phyloP scores from a whole-genome alignment of 2,113 vertebrate species.

The Uropsilus gracilis region DNA sequence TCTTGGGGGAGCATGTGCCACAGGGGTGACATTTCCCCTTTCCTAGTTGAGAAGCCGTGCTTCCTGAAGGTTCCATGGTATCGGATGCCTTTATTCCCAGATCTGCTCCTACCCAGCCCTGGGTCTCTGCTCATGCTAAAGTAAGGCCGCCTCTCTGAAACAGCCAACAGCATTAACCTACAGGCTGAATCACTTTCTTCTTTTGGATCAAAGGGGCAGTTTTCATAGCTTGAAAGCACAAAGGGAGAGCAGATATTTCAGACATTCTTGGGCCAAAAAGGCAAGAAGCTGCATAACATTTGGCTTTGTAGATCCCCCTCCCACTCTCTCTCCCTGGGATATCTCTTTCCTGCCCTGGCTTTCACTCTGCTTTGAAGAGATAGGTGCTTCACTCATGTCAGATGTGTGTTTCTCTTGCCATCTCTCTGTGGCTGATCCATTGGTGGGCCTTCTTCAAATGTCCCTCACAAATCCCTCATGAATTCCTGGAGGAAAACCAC shows the following conservation, averaged over 20 bases:
- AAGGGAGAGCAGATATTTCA: constrained; percentile 43
- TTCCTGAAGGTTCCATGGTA: neutral
- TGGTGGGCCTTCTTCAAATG: neutral
- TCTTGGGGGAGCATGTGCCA: neutral
- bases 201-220: constrained; percentile 62
- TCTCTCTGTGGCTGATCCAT: neutral
- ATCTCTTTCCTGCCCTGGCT: neutral
- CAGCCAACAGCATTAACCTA: constrained; percentile 53
- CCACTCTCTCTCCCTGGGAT: neutral
- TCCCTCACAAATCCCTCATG: neutral
- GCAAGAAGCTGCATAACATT: neutral
- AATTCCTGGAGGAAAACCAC: neutral
- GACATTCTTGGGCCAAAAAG: constrained; percentile 35
- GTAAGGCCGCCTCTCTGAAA: neutral
- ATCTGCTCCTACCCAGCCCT: neutral
- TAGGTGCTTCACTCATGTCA: neutral
- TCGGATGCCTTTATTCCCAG: neutral
- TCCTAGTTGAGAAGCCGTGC: neutral
- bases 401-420: neutral
- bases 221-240: constrained; percentile 67
- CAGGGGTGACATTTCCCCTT: neutral
- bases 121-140: neutral
- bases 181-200: constrained; percentile 49
- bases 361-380: constrained; percentile 47
- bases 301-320: neutral